Conservation (phyloP, 1,140 invertebrate species). For the Saccostrea glomerata region DNA sequence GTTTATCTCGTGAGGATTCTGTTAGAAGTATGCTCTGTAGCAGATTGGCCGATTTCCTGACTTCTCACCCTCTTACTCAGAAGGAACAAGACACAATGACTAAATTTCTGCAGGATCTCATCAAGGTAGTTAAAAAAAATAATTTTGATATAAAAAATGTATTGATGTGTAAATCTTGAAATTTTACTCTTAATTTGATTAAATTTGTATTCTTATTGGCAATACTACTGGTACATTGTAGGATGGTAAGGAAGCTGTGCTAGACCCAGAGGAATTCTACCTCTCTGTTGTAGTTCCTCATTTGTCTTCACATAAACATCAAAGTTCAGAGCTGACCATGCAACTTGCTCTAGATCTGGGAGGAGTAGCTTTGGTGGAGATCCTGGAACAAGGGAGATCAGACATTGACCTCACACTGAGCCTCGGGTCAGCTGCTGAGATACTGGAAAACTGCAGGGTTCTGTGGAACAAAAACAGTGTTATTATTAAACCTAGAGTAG, state of each 20-base stretch:
- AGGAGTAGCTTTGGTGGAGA: neutral
- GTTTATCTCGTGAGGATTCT: neutral
- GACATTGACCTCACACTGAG: neutral
- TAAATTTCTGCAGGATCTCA: neutral
- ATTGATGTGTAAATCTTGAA: too few species aligned
- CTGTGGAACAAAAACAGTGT: neutral
- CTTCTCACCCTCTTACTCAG: neutral
- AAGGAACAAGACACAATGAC: conserved; percentile 2
- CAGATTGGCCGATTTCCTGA: neutral
- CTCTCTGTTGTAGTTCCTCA: neutral
- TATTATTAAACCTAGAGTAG: neutral
- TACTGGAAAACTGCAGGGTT: neutral
- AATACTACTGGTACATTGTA: neutral
- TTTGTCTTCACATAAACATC: neutral
- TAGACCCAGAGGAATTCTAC: conserved; percentile 2
- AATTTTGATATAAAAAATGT: too few species aligned
- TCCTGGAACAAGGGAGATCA: neutral
- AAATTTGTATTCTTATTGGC: neutral
- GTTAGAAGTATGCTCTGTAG: neutral
- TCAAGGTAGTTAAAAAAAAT: neutral
- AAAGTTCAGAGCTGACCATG: neutral
- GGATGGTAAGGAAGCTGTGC: neutral
- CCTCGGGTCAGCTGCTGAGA: neutral
- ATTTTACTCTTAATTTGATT: neutral
- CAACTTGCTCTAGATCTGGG: conserved; percentile 6